A percentile compares a stretch with the other conserved stretches of the same genome.
phyloP scores from a whole-genome alignment of 2,797 vertebrate genomes.

The Holocentrus rufus region DNA sequence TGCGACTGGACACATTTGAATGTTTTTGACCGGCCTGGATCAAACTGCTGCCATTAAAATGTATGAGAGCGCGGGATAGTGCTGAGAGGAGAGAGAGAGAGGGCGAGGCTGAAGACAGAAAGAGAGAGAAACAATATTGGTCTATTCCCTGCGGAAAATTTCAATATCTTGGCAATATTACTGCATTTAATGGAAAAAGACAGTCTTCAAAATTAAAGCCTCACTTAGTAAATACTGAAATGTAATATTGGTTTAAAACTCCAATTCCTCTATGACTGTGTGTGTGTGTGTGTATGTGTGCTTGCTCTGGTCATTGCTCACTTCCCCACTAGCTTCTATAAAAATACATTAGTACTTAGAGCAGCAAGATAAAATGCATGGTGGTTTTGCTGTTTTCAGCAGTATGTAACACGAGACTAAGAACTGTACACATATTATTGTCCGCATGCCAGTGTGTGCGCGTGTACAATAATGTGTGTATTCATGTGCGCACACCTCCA shows the following conservation, averaged over 20 bases:
- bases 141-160: constrained; percentile 32
- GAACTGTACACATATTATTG: too few relatives aligned
- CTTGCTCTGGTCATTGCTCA: not conserved
- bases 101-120: constrained; percentile 24
- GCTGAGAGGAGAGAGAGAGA: constrained; percentile 40
- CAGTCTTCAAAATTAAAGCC: constrained; percentile 47
- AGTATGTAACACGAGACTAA: not conserved
- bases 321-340: not conserved
- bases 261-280: too few relatives aligned
- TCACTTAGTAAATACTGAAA: constrained; percentile 26
- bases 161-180: constrained; percentile 33
- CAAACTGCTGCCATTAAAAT: constrained; percentile 75
- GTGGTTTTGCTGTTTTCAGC: not conserved
- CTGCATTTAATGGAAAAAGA: constrained; percentile 2
- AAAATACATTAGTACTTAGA: not conserved
- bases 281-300: not conserved
- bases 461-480: not conserved
- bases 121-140: constrained; percentile 19
- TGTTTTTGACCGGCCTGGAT: constrained; percentile 61
- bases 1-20: constrained; percentile 53
- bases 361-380: not conserved
- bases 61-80: constrained; percentile 65
- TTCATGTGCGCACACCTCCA: not conserved
- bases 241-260: not conserved
- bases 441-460: too few relatives aligned